Conservation (phyloP, 1,140 invertebrate species). For the Melipona quadrifasciata region DNA sequence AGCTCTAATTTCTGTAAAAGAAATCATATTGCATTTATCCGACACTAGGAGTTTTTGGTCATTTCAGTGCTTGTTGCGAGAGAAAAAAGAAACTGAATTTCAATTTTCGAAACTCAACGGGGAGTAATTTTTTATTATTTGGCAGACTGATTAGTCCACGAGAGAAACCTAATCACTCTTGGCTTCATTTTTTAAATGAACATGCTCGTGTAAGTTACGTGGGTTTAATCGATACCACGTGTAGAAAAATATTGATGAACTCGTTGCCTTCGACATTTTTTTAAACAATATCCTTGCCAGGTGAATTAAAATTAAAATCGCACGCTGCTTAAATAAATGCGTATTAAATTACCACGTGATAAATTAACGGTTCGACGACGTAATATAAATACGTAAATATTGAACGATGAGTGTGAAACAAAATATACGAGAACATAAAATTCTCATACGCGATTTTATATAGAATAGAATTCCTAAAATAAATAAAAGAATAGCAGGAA, state of each 20-base stretch:
- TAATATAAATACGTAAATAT: too few species aligned
- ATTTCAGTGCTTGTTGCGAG: neutral
- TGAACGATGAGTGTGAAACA: neutral
- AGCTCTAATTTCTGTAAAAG: neutral
- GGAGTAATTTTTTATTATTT: slow-evolving; percentile 23
- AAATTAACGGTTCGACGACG: too few species aligned
- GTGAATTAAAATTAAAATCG: neutral
- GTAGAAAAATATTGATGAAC: neutral
- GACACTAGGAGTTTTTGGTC: neutral
- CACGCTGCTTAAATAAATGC: neutral
- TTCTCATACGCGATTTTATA: neutral
- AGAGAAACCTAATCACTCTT: neutral
- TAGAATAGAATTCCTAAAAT: too few species aligned
- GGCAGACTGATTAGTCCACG: neutral
- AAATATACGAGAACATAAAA: neutral
- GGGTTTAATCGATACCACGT: too few species aligned
- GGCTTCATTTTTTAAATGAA: neutral
- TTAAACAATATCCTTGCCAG: too few species aligned
- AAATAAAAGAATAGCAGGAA: neutral
- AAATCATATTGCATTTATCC: neutral
- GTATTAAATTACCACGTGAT: neutral
- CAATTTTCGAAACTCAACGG: neutral
- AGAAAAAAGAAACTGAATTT: neutral
- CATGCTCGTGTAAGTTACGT: neutral
- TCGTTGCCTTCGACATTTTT: too few species aligned